phyloP scores from a whole-genome alignment of 2,888 invertebrate species.

The Leptothorax acervorum region DNA sequence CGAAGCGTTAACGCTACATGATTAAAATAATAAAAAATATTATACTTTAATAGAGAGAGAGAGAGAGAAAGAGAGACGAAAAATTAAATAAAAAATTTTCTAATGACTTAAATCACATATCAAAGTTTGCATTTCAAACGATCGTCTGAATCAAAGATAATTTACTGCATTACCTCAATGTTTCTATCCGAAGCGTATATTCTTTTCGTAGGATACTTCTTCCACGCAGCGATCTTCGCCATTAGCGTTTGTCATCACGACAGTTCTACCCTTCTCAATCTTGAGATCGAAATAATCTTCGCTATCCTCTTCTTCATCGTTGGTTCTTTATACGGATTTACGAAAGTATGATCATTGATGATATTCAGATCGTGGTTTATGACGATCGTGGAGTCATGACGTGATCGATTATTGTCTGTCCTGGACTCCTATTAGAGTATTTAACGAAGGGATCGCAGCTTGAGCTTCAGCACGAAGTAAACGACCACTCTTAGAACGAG shows the following conservation, averaged over 20 bases:
- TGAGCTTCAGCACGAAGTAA: constrained; percentile 94
- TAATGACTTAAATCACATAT: constrained; percentile 24
- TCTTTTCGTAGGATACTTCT: background rate
- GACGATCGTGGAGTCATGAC: constrained; percentile 17
- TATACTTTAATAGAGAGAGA: constrained; percentile 8
- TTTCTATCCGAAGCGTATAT: constrained; percentile 7
- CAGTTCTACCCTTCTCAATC: background rate
- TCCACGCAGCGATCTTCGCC: background rate
- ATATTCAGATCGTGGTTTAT: constrained; percentile 20
- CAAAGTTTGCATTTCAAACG: constrained; percentile 9
- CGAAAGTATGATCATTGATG: constrained; percentile 24
- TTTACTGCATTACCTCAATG: constrained; percentile 20
- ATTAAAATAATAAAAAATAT: constrained; percentile 22
- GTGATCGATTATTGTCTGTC: constrained; percentile 60
- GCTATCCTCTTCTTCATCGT: background rate
- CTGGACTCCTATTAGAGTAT: constrained; percentile 39
- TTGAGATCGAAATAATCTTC: background rate
- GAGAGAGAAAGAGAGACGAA: background rate
- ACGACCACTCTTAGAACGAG: constrained; percentile 92
- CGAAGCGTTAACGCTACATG: constrained; percentile 6
- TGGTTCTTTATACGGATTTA: background rate
- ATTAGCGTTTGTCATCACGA: background rate
- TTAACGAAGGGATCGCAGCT: constrained; percentile 87
- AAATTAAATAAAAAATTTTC: constrained; percentile 8
- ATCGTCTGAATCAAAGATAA: constrained; percentile 25